phyloP scores from a whole-genome alignment of 2,797 vertebrate genomes.

The Chiroxiphia lanceolata region DNA sequence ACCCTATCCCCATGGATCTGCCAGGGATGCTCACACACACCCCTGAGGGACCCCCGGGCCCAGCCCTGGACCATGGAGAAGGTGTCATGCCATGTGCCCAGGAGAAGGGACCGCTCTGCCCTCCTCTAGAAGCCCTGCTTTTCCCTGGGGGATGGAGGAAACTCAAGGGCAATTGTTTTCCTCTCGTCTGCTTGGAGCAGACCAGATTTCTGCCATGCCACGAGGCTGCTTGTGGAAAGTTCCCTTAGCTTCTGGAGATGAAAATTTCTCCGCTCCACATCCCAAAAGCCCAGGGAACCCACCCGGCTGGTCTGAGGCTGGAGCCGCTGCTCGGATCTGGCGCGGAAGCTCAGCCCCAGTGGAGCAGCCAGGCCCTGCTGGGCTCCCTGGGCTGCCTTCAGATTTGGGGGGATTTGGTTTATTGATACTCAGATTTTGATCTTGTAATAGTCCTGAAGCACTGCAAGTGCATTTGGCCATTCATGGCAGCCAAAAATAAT shows the following conservation, averaged over 20 bases:
- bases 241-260: background rate
- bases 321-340: background rate
- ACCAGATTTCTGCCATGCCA: background rate
- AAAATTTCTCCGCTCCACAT: background rate
- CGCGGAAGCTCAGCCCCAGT: background rate
- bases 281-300: background rate
- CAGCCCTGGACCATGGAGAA: background rate
- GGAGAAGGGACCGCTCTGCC: background rate
- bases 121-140: background rate
- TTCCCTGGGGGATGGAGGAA: background rate
- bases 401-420: background rate
- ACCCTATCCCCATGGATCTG: background rate
- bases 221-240: background rate
- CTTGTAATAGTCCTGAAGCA: background rate
- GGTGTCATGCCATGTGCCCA: accelerated
- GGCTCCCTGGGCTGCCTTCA: background rate
- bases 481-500: background rate
- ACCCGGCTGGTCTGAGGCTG: background rate
- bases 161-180: background rate
- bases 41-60: background rate
- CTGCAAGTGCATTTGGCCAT: background rate
- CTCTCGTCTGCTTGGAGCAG: background rate
- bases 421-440: background rate
- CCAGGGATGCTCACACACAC: background rate
- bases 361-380: background rate